phyloP scores from a whole-genome alignment of 2,113 vertebrate genomes.

The Pseudorasbora parva region DNA sequence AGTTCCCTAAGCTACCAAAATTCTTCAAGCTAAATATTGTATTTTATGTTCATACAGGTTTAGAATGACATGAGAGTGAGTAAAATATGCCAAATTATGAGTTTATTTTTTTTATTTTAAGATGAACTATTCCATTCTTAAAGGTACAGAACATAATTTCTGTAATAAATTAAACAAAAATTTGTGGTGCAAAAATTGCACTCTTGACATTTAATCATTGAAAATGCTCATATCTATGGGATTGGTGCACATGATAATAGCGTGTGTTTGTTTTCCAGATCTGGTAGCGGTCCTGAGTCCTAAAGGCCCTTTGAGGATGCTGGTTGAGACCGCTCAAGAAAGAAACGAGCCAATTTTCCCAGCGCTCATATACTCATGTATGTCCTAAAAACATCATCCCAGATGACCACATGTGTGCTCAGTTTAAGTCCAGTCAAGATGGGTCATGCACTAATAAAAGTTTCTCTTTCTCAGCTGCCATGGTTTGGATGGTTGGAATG shows the following conservation, averaged over 20 bases:
- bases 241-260: background rate
- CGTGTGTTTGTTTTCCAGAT: slow-evolving; percentile 77
- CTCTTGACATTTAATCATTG: background rate
- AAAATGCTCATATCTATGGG: background rate
- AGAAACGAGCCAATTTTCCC: slow-evolving; percentile 98
- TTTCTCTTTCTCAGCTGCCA: slow-evolving; percentile 81
- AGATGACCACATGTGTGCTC: background rate
- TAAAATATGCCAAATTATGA: no score
- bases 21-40: background rate
- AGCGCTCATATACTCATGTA: slow-evolving; percentile 97
- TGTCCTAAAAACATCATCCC: slow-evolving; percentile 63
- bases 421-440: background rate
- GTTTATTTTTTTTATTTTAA: background rate
- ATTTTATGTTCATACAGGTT: background rate
- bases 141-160: background rate
- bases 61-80: background rate
- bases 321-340: slow-evolving; percentile 97
- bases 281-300: slow-evolving; percentile 92
- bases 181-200: background rate
- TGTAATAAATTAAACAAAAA: no score
- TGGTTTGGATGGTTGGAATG: slow-evolving; percentile 97
- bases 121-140: background rate
- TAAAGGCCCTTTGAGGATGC: slow-evolving; percentile 92
- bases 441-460: background rate
- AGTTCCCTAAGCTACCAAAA: background rate